Conservation (phyloP, 2,888 invertebrate genomes). For the Trissolcus brochymenae region DNA sequence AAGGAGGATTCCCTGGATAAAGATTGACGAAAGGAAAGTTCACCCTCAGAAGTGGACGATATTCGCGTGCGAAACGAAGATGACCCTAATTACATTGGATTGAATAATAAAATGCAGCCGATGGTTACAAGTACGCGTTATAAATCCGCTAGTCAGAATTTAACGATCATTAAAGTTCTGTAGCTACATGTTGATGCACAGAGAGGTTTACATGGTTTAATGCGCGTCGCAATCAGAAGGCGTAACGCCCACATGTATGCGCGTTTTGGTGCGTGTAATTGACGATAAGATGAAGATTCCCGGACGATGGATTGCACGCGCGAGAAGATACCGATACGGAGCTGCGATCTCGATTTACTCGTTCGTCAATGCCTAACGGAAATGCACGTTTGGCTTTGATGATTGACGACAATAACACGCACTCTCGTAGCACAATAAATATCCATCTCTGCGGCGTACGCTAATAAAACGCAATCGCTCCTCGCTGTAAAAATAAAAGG, state of each 20-base stretch:
- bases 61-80: too few species aligned
- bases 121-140: neutral
- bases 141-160: conserved; percentile 11
- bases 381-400: conserved; percentile 61
- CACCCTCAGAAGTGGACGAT: too few species aligned
- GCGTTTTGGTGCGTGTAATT: conserved; percentile 54
- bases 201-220: conserved; percentile 53
- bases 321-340: conserved; percentile 2
- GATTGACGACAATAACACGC: conserved; percentile 59
- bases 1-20: too few species aligned
- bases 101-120: too few species aligned
- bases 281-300: conserved; percentile 51
- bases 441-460: conserved; percentile 10
- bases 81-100: too few species aligned
- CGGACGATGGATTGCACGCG: conserved; percentile 5
- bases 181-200: conserved; percentile 15
- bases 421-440: conserved; percentile 39
- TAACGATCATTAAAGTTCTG: conserved; percentile 44
- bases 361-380: conserved; percentile 61
- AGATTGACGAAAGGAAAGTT: too few species aligned
- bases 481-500: neutral
- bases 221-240: conserved; percentile 53
- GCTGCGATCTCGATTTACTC: conserved; percentile 37
- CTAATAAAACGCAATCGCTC: conserved; percentile 18
- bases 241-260: conserved; percentile 53